Evolutionary conservation across 2,888 invertebrate species (phyloP).

Genomic region (Agrochola litura): DNA sequence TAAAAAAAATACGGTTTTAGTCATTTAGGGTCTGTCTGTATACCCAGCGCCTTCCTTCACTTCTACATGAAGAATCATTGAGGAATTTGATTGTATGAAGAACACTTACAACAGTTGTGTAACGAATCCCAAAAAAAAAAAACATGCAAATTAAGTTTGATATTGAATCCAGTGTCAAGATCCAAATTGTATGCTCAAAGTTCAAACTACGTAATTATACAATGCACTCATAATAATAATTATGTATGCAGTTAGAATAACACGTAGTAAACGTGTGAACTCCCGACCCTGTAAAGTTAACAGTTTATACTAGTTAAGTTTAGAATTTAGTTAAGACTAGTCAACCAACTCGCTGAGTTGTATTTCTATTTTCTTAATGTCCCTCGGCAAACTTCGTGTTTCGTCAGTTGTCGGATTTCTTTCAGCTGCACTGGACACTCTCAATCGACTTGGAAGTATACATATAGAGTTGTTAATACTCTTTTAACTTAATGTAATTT

Average conservation of each 20-base stretch:
- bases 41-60: not conserved
- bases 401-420: too few species aligned
- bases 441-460: too few species aligned
- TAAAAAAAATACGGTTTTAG: too few species aligned
- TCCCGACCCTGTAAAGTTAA: not conserved
- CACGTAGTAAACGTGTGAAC: slow-evolving; percentile 5
- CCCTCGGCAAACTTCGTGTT: too few species aligned
- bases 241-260: slow-evolving; percentile 22
- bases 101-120: not conserved
- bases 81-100: not conserved
- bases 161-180: not conserved
- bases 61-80: not conserved
- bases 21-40: not conserved
- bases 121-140: not conserved
- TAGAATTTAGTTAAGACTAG: not conserved
- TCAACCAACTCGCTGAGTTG: too few species aligned
- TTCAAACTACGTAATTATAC: slow-evolving; percentile 14
- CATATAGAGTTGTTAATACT: too few species aligned
- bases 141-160: not conserved
- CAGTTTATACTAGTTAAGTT: not conserved
- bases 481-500: too few species aligned
- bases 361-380: too few species aligned
- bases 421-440: too few species aligned
- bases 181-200: slow-evolving; percentile 9
- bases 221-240: slow-evolving; percentile 21